Percentiles rank a stretch among this genome's conserved stretches.
Conservation (phyloP, 2,797 vertebrate species). For the Sebastes steindachneri region DNA sequence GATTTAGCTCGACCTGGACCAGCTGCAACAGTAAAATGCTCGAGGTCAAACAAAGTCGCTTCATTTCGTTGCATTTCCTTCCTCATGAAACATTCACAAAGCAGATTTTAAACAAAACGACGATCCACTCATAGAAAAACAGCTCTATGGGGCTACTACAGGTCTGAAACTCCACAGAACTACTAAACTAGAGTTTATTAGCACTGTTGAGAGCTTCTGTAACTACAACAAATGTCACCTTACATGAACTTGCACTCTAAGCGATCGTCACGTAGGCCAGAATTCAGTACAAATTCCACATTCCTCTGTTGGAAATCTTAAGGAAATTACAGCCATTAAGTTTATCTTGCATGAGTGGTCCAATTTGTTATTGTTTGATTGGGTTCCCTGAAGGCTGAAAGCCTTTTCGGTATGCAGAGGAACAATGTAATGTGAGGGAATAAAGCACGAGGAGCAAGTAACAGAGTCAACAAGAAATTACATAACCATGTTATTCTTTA, state of each 20-base stretch:
- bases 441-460: neutral
- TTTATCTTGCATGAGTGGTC: slow-evolving; percentile 3
- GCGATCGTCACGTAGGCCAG: neutral
- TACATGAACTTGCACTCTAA: neutral
- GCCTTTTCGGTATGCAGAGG: neutral
- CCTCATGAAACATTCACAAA: too few relatives aligned
- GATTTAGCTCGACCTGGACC: neutral
- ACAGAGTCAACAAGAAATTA: neutral
- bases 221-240: neutral
- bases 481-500: slow-evolving; percentile 23
- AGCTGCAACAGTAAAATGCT: neutral
- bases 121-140: too few relatives aligned
- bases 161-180: neutral
- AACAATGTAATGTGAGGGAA: neutral
- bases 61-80: too few relatives aligned
- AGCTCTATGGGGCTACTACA: too few relatives aligned
- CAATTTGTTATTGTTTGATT: slow-evolving; percentile 8
- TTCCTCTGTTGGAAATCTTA: slow-evolving; percentile 4
- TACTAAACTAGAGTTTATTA: neutral
- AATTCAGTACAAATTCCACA: neutral
- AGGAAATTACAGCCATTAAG: slow-evolving; percentile 20
- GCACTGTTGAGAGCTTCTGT: neutral
- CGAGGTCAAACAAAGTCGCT: neutral
- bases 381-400: neutral
- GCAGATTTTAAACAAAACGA: neutral